Base-by-base conservation (phyloP, 2,888 invertebrate species). In the Erpobdella octoculata region DNA sequence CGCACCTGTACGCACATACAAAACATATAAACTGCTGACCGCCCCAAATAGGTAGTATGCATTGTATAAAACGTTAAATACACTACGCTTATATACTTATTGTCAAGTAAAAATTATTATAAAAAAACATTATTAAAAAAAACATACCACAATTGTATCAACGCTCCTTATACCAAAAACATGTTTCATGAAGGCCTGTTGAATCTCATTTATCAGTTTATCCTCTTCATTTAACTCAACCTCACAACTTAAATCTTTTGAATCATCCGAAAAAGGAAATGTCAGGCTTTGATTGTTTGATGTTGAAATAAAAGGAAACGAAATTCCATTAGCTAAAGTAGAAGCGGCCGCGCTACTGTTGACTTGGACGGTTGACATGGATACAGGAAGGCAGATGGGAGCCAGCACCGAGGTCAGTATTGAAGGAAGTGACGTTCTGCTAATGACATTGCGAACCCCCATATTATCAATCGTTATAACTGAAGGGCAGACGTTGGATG, bases 161-260 rank as follows among this genome's bases (percentile, higher is more conserved):
- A 58, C 31, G 35, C 33, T 69, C 25, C 69, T 15, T 9, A 69
- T 69, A 58, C 35, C 58, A 31, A 46, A 31, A 33, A 69, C 58
- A 28, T 48, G 58, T 15, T 69, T 36, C 9, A 58, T 33, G n/a
- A 69, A 69, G 18, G 69, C 53, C 21, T 58, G 33, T 33, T 58
- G 69, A 18, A 69, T 58, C 12, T 58, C 36, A 5, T 31, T 33
- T 15, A 33, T 33, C 2, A 69, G 21, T 33, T 53, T 36, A 15
- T 69, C 58, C 25, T 58, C 69, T 1, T 48, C 1, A 25, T 38
- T 18, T n/a, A 15, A 46, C 9, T 1, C 53, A 1, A n/a, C n/a
- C n/a, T n/a, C n/a, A n/a, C n/a, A n/a, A n/a, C n/a, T n/a, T n/a
- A n/a, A n/a, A n/a, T n/a, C n/a, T n/a, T n/a, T n/a, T n/a, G n/a